Percentiles rank a stretch among this genome's conserved stretches.
Conservation (phyloP, 2,113 vertebrate species). For the Nannobrachium achirus region DNA sequence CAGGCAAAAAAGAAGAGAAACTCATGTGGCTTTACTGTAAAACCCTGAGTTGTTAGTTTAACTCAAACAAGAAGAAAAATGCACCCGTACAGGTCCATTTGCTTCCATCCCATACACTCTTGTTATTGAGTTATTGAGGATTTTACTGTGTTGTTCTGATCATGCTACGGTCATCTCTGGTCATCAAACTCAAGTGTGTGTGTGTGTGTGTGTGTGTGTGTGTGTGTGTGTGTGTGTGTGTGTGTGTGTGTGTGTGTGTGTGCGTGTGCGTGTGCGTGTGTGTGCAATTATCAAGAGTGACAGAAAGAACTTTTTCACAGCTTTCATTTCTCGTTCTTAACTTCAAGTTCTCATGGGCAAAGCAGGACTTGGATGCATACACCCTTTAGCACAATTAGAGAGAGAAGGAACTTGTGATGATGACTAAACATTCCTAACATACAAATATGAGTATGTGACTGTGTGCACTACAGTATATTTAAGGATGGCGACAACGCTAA, state of each 20-base stretch:
- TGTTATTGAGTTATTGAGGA: too few species aligned
- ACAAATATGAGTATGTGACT: slow-evolving; percentile 16
- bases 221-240: slow-evolving; percentile 32
- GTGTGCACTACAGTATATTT: not conserved
- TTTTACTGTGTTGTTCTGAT: slow-evolving; percentile 22
- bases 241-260: slow-evolving; percentile 1
- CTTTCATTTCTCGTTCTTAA: slow-evolving; percentile 45
- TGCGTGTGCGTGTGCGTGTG: not conserved
- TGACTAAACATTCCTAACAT: slow-evolving; percentile 20
- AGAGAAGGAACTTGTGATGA: slow-evolving; percentile 14
- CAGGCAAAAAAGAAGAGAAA: slow-evolving; percentile 12
- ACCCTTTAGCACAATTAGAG: not conserved
- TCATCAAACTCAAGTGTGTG: slow-evolving; percentile 12
- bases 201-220: slow-evolving; percentile 21
- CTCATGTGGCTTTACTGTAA: not conserved
- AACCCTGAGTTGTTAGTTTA: too few species aligned
- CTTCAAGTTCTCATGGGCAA: not conserved
- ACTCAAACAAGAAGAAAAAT: too few species aligned
- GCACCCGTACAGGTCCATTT: too few species aligned
- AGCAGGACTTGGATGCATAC: slow-evolving; percentile 1
- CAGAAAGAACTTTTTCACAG: slow-evolving; percentile 23
- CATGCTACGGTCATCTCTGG: slow-evolving; percentile 19
- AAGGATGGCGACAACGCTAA: slow-evolving; percentile 7
- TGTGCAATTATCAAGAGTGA: slow-evolving; percentile 26
- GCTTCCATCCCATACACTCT: too few species aligned